phyloP scores from a whole-genome alignment of 2,797 vertebrate genomes.

The Uromys caudimaculatus region DNA sequence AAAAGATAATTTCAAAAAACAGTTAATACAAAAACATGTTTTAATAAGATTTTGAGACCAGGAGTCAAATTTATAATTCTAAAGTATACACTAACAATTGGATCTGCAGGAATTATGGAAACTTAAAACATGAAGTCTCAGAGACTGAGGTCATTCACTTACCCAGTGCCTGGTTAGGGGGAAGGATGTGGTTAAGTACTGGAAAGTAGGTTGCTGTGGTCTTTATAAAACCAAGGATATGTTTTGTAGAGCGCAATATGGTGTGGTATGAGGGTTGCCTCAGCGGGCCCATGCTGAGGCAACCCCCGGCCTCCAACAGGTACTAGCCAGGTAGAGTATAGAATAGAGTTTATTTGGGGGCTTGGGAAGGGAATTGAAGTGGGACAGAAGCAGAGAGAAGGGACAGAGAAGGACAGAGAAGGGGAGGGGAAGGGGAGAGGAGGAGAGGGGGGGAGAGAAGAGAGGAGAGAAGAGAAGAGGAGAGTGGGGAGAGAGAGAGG shows the following conservation, averaged over 20 bases:
- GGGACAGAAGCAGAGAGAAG: background rate
- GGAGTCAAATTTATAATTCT: conserved; percentile 39
- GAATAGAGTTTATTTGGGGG: background rate
- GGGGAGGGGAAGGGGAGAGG: background rate
- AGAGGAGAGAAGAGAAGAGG: too few relatives aligned
- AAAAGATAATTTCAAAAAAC: conserved; percentile 57
- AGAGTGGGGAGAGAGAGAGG: too few relatives aligned
- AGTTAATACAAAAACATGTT: conserved; percentile 46
- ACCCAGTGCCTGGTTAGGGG: background rate
- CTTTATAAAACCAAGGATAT: background rate
- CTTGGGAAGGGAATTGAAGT: background rate
- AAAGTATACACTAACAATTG: conserved; percentile 42
- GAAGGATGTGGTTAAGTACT: background rate
- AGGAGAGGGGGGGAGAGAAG: background rate
- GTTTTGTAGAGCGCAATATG: background rate
- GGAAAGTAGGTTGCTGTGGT: background rate
- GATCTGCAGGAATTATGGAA: background rate
- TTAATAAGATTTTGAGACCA: conserved; percentile 18
- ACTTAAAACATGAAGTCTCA: conserved; percentile 55
- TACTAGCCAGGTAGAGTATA: background rate
- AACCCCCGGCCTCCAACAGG: background rate
- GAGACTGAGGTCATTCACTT: background rate
- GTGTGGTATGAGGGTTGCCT: background rate
- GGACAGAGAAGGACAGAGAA: background rate
- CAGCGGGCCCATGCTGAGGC: background rate